Base-by-base conservation (phyloP, 2,113 vertebrate genomes). In the Pterocles gutturalis region DNA sequence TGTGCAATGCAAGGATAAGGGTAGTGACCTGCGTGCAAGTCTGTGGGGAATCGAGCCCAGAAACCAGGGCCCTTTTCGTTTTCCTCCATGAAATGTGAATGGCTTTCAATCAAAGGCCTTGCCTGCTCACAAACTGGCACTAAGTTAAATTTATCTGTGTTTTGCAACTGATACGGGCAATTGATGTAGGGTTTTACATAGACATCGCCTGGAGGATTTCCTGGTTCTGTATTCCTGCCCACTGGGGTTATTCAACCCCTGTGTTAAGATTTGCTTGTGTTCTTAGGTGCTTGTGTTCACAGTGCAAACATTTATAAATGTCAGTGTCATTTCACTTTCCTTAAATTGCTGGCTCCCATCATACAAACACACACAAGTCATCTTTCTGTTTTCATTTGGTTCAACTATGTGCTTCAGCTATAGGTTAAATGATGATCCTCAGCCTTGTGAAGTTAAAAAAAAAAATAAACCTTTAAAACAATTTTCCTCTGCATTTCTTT, bases 21-120 rank as follows among this genome's bases (percentile, higher is more conserved):
- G 11, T 43, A 79, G 54, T 11, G 15, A 34, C 11, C 13, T 25
- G 34, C n/a, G 11, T 83, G 28, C 24, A 64, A 75, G 34, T 19
- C 69, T 53, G 11, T 43, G 53, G 34, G 76, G 80, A 87, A 64
- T 6, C 5, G 9, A 34, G 10, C 76, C 11, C 38, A 72, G 75
- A 92, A 88, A 86, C 33, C 17, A 22, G 26, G 26, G 21, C 21
- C 19, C 34, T 38, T 82, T 79, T 61, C 1, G 2, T 4, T 80
- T 96, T 94, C 48, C 69, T 83, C 53, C 58, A n/a, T 91, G 77
- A 69, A 93, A 76, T 79, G 61, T 57, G 87, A 83, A 78, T 54
- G 24, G 4, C 9, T 89, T 89, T 78, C 43, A 78, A 4, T 55
- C 53, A 82, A 94, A 95, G 57, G 33, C 45, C 3, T 2, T 38